A percentile compares a stretch with the other conserved stretches of the same genome.
Evolutionary conservation across 64 coral and sea anemone genomes (phyloP).

Genomic region (Stichodactyla helianthus): DNA sequence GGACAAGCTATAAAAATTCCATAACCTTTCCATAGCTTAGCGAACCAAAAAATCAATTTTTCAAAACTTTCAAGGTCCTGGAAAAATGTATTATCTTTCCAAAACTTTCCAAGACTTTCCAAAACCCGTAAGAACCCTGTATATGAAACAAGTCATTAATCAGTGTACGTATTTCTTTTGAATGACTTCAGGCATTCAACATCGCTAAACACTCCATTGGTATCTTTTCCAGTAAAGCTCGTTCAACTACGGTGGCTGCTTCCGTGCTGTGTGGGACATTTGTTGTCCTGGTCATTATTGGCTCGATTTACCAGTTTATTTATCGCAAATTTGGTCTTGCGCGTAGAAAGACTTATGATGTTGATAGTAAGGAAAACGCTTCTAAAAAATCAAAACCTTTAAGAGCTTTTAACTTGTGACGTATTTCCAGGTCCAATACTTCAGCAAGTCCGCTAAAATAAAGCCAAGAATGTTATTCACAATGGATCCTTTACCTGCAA

Average conservation of each 20-base stretch:
- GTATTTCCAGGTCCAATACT: no score
- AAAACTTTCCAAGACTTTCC: no score
- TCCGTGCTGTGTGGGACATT: background rate
- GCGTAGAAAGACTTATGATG: conserved; percentile 24
- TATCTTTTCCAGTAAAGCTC: conserved; percentile 27
- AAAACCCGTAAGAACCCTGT: no score
- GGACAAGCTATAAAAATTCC: no score
- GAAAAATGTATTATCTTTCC: no score
- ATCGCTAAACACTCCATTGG: conserved; percentile 16
- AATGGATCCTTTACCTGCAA: no score
- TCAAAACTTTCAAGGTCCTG: no score
- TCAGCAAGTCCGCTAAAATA: no score
- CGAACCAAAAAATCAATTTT: no score
- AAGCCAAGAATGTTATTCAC: no score
- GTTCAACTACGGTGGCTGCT: background rate
- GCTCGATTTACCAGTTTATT: conserved; percentile 13
- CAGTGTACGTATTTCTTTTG: background rate
- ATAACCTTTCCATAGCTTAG: no score
- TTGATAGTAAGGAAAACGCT: background rate
- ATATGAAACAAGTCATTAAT: background rate
- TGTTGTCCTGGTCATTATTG: background rate
- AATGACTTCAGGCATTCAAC: conserved; percentile 18
- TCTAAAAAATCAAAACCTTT: background rate
- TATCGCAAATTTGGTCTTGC: background rate
- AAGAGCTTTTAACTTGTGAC: no score